phyloP scores from a whole-genome alignment of 2,888 invertebrate species.

The Augochlorella aurata region DNA sequence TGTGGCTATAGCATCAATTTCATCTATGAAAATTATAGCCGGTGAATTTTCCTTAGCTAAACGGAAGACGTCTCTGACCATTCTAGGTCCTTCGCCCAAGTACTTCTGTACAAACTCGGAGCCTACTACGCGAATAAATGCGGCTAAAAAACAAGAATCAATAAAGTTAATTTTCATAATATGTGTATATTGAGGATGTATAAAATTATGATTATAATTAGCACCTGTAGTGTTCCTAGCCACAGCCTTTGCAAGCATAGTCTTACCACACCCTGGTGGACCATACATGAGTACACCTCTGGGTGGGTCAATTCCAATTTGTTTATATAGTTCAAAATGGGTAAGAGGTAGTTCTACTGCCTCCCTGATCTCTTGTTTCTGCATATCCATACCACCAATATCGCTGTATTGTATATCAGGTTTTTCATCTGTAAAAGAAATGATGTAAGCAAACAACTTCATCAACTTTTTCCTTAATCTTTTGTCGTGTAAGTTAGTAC shows the following conservation, averaged over 20 bases:
- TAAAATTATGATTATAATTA: not conserved
- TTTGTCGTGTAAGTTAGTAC: constrained; percentile 80
- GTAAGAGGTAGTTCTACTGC: constrained; percentile 99
- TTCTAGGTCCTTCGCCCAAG: constrained; percentile 98
- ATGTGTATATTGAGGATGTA: not conserved
- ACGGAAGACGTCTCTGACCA: constrained; percentile 99
- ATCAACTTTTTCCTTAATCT: not conserved
- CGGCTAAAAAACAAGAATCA: constrained; percentile 85
- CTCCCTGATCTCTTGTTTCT: constrained; percentile 99
- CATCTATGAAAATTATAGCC: constrained; percentile 99
- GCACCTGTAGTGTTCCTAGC: constrained; percentile 98
- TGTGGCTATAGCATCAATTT: constrained; percentile 99
- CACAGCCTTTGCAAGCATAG: constrained; percentile 99
- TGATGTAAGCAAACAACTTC: constrained; percentile 15
- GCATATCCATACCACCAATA: constrained; percentile 99
- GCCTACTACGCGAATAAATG: constrained; percentile 99
- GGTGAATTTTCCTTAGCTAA: constrained; percentile 99
- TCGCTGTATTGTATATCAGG: constrained; percentile 98
- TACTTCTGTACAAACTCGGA: constrained; percentile 99
- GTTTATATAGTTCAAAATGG: constrained; percentile 98
- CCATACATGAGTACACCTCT: constrained; percentile 99
- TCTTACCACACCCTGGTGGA: constrained; percentile 99
- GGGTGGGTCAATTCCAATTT: constrained; percentile 99
- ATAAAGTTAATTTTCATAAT: not conserved
- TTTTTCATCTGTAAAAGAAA: constrained; percentile 90